A percentile compares a stretch with the other conserved stretches of the same genome.
phyloP scores from a whole-genome alignment of 2,113 vertebrate genomes.

The Plecotus auritus region DNA sequence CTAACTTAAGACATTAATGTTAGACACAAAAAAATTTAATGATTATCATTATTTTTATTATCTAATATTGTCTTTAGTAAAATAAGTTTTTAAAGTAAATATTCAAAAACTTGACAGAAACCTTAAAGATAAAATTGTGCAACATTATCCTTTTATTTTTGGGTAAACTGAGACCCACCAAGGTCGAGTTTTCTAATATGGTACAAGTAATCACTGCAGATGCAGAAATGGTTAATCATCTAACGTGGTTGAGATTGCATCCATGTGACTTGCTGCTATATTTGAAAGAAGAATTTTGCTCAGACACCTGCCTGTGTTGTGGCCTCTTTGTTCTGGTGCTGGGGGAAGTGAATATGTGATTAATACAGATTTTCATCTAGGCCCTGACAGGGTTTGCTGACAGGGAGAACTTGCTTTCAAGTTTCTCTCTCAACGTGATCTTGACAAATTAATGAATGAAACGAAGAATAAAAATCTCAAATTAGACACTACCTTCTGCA shows the following conservation, averaged over 20 bases:
- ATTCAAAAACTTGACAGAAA: neutral
- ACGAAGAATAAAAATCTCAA: constrained; percentile 73
- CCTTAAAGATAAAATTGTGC: neutral
- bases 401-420: constrained; percentile 67
- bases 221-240: neutral
- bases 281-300: neutral
- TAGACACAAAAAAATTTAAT: neutral
- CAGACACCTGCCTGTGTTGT: neutral
- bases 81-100: neutral
- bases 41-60: neutral
- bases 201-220: neutral
- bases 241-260: neutral
- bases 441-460: constrained; percentile 74
- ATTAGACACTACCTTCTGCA: constrained; percentile 61
- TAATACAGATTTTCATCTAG: constrained; percentile 58
- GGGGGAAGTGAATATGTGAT: constrained; percentile 62
- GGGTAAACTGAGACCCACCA: neutral
- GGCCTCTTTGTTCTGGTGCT: constrained; percentile 53
- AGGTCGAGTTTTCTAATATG: neutral
- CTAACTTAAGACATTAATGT: neutral
- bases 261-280: neutral
- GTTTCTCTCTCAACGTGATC: constrained; percentile 64
- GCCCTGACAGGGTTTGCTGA: constrained; percentile 57
- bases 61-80: neutral
- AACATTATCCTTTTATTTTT: neutral